phyloP scores from a whole-genome alignment of 2,888 invertebrate genomes.

The Coenonympha glycerion region DNA sequence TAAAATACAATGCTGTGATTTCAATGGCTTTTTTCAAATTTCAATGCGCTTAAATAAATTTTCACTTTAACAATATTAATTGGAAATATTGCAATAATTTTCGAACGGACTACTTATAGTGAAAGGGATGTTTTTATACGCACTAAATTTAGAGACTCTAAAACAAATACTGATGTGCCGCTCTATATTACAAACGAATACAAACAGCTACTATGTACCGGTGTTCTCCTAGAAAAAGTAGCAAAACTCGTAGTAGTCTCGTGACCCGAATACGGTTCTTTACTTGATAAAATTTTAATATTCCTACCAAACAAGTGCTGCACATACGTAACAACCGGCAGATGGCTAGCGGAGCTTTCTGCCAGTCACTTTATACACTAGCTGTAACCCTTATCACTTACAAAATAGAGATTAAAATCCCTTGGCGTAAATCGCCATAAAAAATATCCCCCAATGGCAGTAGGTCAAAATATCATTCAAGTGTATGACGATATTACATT shows the following conservation, averaged over 20 bases:
- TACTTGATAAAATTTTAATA: slow-evolving; percentile 26
- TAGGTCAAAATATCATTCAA: slow-evolving; percentile 32
- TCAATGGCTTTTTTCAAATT: too few species aligned
- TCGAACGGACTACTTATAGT: too few species aligned
- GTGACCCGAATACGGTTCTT: slow-evolving; percentile 8
- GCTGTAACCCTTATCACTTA: slow-evolving; percentile 4
- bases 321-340: slow-evolving; percentile 29
- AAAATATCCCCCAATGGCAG: slow-evolving; percentile 27
- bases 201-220: too few species aligned
- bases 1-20: too few species aligned
- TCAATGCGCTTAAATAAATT: too few species aligned
- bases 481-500: slow-evolving; percentile 27
- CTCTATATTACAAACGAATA: too few species aligned
- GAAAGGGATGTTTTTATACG: too few species aligned
- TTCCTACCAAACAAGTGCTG: slow-evolving; percentile 22
- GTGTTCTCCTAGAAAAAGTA: slow-evolving; percentile 1
- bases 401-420: slow-evolving; percentile 22
- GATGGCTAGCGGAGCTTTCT: slow-evolving; percentile 27
- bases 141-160: too few species aligned
- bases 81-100: too few species aligned
- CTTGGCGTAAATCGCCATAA: slow-evolving; percentile 11
- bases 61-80: too few species aligned
- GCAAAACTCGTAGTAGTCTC: not conserved
- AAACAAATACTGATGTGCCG: too few species aligned
- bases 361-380: not conserved